A percentile compares a stretch with the other conserved stretches of the same genome.
Evolutionary conservation across 2,888 invertebrate species (phyloP).

Genomic region (Noctua janthina): DNA sequence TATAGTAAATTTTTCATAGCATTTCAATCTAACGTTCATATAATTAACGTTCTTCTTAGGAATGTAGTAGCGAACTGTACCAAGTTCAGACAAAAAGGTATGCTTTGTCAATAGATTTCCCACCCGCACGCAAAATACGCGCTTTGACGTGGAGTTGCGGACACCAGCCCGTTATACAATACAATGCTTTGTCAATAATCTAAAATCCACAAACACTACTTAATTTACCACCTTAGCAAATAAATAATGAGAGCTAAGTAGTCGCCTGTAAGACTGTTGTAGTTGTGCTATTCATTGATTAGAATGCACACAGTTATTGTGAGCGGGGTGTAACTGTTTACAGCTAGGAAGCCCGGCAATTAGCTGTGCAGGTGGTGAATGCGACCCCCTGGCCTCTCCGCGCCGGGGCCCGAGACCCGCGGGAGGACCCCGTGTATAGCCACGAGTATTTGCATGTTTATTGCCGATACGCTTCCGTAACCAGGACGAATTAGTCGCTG

Average conservation of each 20-base stretch:
- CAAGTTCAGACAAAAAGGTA: neutral
- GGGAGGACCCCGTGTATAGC: slow-evolving; percentile 72
- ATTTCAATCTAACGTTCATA: neutral
- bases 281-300: slow-evolving; percentile 42
- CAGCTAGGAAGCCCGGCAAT: slow-evolving; percentile 87
- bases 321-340: slow-evolving; percentile 82
- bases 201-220: neutral
- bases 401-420: slow-evolving; percentile 48
- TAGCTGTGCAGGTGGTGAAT: slow-evolving; percentile 88
- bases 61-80: neutral
- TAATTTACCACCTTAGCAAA: neutral
- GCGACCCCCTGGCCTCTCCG: slow-evolving; percentile 83
- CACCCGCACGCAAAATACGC: no score
- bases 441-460: slow-evolving; percentile 80
- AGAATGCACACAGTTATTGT: slow-evolving; percentile 80
- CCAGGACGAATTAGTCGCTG: slow-evolving; percentile 70
- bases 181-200: neutral
- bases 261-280: slow-evolving; percentile 23
- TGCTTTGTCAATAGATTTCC: neutral
- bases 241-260: neutral
- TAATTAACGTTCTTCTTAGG: neutral
- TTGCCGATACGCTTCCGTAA: slow-evolving; percentile 77
- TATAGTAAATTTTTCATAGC: neutral
- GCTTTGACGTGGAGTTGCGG: no score
- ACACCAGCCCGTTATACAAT: no score